Evolutionary conservation across 2,888 invertebrate genomes (phyloP).

Genomic region (Amphiduros pacificus): DNA sequence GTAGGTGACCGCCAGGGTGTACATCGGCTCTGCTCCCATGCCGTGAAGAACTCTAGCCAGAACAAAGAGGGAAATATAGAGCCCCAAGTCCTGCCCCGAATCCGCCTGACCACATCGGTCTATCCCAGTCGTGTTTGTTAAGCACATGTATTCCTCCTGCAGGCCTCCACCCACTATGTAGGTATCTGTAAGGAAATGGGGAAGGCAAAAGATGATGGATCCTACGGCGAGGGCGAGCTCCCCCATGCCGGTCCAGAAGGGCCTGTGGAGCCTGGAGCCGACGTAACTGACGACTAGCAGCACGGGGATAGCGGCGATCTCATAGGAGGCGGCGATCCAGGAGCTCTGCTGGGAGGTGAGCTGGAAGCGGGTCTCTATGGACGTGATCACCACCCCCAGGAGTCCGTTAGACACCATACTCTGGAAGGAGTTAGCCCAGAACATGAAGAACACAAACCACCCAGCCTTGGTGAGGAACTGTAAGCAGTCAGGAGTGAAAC

Average conservation of each 20-base stretch:
- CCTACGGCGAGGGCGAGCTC: constrained; percentile 18
- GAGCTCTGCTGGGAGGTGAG: constrained; percentile 15
- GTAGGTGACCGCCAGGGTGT: constrained; percentile 15
- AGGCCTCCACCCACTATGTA: too few relatives aligned
- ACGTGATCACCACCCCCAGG: constrained; percentile 9
- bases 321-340: constrained; percentile 18
- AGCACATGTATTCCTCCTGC: too few relatives aligned
- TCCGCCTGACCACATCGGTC: too few relatives aligned
- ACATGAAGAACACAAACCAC: constrained; percentile 7
- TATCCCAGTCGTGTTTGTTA: too few relatives aligned
- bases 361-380: constrained; percentile 14
- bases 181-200: too few relatives aligned
- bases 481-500: constrained; percentile 2
- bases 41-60: constrained; percentile 7
- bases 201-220: constrained; percentile 23
- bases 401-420: constrained; percentile 13
- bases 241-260: constrained; percentile 5
- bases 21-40: neutral
- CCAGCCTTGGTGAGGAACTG: constrained; percentile 4
- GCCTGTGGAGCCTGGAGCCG: constrained; percentile 6
- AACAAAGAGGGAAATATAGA: too few relatives aligned
- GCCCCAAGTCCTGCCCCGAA: too few relatives aligned
- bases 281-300: neutral
- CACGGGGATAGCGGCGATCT: constrained; percentile 8
- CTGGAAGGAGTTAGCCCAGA: constrained; percentile 9